Evolutionary conservation across 2,888 invertebrate species (phyloP).

Genomic region (Hyppa rectilinea): DNA sequence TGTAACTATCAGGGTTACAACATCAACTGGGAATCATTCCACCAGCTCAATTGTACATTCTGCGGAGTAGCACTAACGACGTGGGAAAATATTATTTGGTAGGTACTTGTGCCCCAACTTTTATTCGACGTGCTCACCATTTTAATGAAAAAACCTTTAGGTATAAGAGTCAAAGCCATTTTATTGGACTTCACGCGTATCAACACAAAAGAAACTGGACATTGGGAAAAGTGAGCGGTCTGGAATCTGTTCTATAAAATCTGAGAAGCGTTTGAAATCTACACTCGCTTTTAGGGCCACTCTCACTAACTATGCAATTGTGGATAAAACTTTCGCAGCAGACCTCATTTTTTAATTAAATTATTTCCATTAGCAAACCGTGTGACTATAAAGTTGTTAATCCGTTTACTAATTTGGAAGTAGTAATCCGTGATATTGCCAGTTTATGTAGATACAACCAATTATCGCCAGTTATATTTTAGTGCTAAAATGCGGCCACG

Average conservation of each 20-base stretch:
- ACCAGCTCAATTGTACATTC: constrained; percentile 79
- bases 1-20: constrained; percentile 74
- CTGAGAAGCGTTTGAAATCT: constrained; percentile 44
- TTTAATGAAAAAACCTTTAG: constrained; percentile 55
- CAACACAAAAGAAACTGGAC: constrained; percentile 58
- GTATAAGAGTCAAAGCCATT: constrained; percentile 66
- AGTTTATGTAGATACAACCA: constrained; percentile 65
- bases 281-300: constrained; percentile 23
- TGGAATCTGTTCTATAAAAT: constrained; percentile 60
- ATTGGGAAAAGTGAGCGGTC: constrained; percentile 37
- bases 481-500: constrained; percentile 76
- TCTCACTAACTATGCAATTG: constrained; percentile 13
- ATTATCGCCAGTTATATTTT: constrained; percentile 77
- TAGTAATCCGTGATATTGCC: constrained; percentile 67
- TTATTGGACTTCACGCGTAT: constrained; percentile 62
- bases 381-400: constrained; percentile 51
- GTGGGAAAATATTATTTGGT: constrained; percentile 74
- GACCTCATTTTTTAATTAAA: constrained; percentile 13
- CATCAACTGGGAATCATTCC: constrained; percentile 74
- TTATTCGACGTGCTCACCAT: constrained; percentile 57
- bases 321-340: constrained; percentile 8
- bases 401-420: constrained; percentile 56
- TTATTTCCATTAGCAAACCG: constrained; percentile 27
- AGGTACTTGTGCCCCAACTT: constrained; percentile 69
- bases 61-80: constrained; percentile 70